Percentiles rank a stretch among this genome's conserved stretches.
phyloP scores from a whole-genome alignment of 1,140 invertebrate genomes.

The Campoletis sonorensis region DNA sequence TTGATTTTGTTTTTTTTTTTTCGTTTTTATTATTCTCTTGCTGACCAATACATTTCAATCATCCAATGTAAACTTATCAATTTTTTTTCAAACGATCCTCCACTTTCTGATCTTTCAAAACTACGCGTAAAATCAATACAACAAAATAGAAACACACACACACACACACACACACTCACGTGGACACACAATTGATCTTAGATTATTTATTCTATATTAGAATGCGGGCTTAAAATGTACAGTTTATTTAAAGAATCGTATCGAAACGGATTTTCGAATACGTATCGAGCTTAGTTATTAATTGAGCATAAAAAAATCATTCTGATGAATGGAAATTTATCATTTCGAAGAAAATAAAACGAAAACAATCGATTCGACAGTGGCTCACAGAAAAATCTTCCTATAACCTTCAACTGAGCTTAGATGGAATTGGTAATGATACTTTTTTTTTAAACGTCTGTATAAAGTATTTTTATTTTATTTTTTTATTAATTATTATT shows the following conservation, averaged over 20 bases:
- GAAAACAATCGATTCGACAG: background rate
- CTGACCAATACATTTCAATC: conserved; percentile 34
- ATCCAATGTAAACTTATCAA: conserved; percentile 46
- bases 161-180: too few relatives aligned
- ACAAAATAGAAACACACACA: too few relatives aligned
- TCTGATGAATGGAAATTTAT: background rate
- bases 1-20: background rate
- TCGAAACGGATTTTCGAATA: conserved; percentile 36
- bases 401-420: conserved; percentile 29
- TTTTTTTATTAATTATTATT: background rate
- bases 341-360: background rate
- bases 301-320: too few relatives aligned
- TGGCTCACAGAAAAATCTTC: conserved; percentile 21
- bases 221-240: conserved; percentile 58
- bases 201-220: conserved; percentile 68
- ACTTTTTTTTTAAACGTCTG: background rate
- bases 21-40: conserved; percentile 48
- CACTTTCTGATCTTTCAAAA: conserved; percentile 31
- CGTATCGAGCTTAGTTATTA: conserved; percentile 7
- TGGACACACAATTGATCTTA: conserved; percentile 58
- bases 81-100: conserved; percentile 52
- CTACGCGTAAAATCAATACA: conserved; percentile 17
- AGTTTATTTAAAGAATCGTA: conserved; percentile 62
- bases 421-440: conserved; percentile 17
- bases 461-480: conserved; percentile 9